Base-by-base conservation (phyloP, 2,888 invertebrate species). In the Melipona beecheii region DNA sequence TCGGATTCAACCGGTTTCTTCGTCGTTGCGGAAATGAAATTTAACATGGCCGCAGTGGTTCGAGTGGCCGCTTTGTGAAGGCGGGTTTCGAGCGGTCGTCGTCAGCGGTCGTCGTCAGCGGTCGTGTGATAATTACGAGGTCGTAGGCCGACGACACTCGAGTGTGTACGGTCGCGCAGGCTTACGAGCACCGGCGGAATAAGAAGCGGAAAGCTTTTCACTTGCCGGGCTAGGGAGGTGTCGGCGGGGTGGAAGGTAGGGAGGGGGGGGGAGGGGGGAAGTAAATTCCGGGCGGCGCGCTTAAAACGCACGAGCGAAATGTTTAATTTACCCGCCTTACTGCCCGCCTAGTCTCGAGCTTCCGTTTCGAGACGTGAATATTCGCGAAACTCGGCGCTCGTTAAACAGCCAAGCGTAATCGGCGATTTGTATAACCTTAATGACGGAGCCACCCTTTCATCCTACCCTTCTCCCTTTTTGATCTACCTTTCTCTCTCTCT, bases 341-440 rank as follows among this genome's bases (percentile, higher is more conserved):
- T 73, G 78, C 70, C 43, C 86, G 76, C 74, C 78, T 72, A 87
- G 87, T 85, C 82, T 74, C 81, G 76, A 68, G 81, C 84, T 84
- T 86, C 84, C 84, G 87, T 77, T 76, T 70, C 83, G 80, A 83
- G 79, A 74, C 76, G 88, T 86, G 89, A 90, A 89, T 88, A 87
- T 89, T 88, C 81, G 84, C 72, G 75, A 78, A 83, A 88, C 86
- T 88, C 79, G 80, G 75, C 79, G 83, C 85, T 91, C 90, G 90
- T 91, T 91, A 90, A 91, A 86, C 86, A 86, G 84, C 85, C 84
- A 75, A 81, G 87, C 87, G 87, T 87, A 90, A 91, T 91, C 89
- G 89, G 83, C 90, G 90, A 91, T 91, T 90, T 90, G 90, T 91
- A 89, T 88, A 88, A 91, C 86, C 85, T 91, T 91, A 91, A 91